Evolutionary conservation across 2,888 invertebrate genomes (phyloP).

Genomic region (Mechanitis mazaeus): DNA sequence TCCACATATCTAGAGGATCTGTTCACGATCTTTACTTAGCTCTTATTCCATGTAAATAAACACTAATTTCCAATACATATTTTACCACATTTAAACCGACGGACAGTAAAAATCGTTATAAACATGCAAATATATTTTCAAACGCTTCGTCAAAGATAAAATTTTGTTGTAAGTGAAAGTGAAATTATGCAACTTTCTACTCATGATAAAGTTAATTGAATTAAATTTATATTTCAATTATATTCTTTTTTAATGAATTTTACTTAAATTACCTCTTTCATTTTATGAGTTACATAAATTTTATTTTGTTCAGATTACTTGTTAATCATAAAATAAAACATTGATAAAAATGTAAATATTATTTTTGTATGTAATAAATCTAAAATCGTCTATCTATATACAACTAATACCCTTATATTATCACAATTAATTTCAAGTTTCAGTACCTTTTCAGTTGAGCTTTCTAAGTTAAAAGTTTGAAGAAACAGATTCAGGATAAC

Average conservation of each 20-base stretch:
- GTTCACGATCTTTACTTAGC: slow-evolving; percentile 21
- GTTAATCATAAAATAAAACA: too few relatives aligned
- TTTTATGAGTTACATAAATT: too few relatives aligned
- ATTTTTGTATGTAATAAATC: too few relatives aligned
- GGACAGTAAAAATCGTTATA: slow-evolving; percentile 48
- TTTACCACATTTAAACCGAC: slow-evolving; percentile 38
- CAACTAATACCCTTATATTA: slow-evolving; percentile 26
- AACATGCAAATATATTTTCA: slow-evolving; percentile 60
- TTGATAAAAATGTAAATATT: too few relatives aligned
- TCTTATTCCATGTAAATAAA: slow-evolving; percentile 45
- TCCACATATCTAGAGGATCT: slow-evolving; percentile 52
- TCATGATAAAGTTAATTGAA: slow-evolving; percentile 15
- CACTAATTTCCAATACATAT: slow-evolving; percentile 39
- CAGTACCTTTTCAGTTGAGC: slow-evolving; percentile 64
- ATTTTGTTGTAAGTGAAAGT: slow-evolving; percentile 66
- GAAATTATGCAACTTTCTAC: slow-evolving; percentile 74
- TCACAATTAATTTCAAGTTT: slow-evolving; percentile 19
- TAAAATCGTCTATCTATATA: too few relatives aligned
- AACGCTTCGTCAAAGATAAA: slow-evolving; percentile 52
- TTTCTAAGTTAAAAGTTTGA: slow-evolving; percentile 41
- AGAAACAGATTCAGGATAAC: slow-evolving; percentile 71
- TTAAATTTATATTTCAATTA: neutral
- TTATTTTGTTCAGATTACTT: too few relatives aligned
- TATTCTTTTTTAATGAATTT: neutral
- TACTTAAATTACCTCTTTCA: neutral